Evolutionary conservation across 2,797 vertebrate genomes (phyloP).

Genomic region (Malacoraja senta): DNA sequence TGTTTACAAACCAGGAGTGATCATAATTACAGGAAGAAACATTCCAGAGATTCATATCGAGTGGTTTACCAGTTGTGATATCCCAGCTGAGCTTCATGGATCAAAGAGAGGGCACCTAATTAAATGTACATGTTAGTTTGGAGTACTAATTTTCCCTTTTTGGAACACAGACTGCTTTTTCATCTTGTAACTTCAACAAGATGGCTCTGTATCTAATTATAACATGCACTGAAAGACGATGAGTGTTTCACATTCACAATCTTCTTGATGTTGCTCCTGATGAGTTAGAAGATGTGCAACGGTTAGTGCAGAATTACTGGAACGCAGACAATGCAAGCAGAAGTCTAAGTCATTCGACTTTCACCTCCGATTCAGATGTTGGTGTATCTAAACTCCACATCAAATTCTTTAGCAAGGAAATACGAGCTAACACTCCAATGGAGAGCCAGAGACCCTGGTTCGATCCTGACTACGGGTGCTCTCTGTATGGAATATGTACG

Average conservation of each 20-base stretch:
- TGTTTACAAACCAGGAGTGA: slow-evolving; percentile 12
- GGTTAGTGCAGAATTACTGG: neutral
- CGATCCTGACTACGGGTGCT: no score
- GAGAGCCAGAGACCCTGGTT: no score
- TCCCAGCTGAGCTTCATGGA: neutral
- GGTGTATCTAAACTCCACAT: no score
- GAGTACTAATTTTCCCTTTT: neutral
- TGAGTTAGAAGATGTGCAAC: neutral
- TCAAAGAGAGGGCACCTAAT: slow-evolving; percentile 9
- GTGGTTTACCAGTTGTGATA: neutral
- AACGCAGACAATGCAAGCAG: no score
- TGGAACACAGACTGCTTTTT: neutral
- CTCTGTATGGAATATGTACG: no score
- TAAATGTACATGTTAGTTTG: neutral
- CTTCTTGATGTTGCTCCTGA: neutral
- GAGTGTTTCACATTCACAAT: neutral
- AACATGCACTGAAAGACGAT: neutral
- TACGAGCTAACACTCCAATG: no score
- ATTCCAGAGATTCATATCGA: slow-evolving; percentile 31
- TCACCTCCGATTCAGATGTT: no score
- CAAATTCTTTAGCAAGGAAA: no score
- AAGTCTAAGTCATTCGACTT: no score
- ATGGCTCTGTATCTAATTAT: neutral
- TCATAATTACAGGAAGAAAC: slow-evolving; percentile 24
- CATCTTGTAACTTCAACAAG: neutral